Conservation (phyloP, 2,888 invertebrate species). For the Eustalomyia histrio region DNA sequence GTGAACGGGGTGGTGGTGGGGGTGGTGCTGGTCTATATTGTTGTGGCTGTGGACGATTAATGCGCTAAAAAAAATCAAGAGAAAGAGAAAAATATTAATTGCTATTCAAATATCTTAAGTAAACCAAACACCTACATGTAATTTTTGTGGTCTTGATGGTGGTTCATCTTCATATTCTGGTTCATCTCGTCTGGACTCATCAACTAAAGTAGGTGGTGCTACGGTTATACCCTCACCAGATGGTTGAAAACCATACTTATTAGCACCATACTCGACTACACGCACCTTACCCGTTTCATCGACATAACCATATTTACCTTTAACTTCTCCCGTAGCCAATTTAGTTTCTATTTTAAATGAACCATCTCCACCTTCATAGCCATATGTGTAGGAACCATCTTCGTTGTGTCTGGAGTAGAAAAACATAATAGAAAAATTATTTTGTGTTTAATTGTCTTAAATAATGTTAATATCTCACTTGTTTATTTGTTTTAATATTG, state of each 20-base stretch:
- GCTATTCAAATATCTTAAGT: constrained; percentile 3
- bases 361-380: constrained; percentile 93
- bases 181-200: constrained; percentile 80
- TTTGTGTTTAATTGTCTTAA: not conserved
- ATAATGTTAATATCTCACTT: constrained; percentile 80
- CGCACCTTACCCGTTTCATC: constrained; percentile 90
- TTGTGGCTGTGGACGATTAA: constrained; percentile 71
- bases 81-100: not conserved
- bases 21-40: constrained; percentile 68
- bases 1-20: constrained; percentile 69
- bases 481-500: constrained; percentile 93
- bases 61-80: constrained; percentile 59
- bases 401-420: constrained; percentile 86
- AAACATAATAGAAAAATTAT: not conserved
- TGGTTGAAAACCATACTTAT: constrained; percentile 92
- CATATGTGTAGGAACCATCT: constrained; percentile 94
- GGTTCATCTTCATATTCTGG: constrained; percentile 80
- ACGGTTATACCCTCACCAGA: constrained; percentile 93
- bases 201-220: constrained; percentile 82
- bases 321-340: constrained; percentile 88
- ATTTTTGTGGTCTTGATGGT: constrained; percentile 72
- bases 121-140: constrained; percentile 72
- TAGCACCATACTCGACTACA: constrained; percentile 93
- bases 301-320: constrained; percentile 94
- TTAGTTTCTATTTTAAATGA: constrained; percentile 95